Base-by-base conservation (phyloP, 2,888 invertebrate genomes). In the Agonopterix heracliana region DNA sequence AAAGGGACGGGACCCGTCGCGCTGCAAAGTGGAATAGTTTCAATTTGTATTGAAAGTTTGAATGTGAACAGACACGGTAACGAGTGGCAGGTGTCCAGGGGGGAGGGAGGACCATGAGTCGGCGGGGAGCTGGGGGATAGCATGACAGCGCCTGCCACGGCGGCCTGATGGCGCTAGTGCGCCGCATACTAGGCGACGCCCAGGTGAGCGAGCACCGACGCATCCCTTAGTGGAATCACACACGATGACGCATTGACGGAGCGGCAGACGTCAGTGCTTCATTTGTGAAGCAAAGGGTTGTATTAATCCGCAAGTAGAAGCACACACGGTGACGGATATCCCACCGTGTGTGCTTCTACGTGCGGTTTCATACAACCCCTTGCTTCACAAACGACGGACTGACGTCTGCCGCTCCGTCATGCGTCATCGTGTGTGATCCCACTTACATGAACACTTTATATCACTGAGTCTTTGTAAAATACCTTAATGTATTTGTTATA, bases 161-260 rank as follows among this genome's bases (percentile, higher is more conserved):
- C 90, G 90, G 93, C 90, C 92, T 93, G 90, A 93, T 95, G 94
- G 93, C 93, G 89, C 92, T 95, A 89, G 95, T 95, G 93, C 92
- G 94, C 87, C 93, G 93, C 77, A 93, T 95, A 82, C 91, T 95
- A 77, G 92, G 94, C 84, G 95, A 96, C 91, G 95, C 95, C 85
- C 95, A 95, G 92, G 93, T 94, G 81, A 88, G 76, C 12, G 81
- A 88, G 76, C 12, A 26, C 26, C 7, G 26, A 26, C 7, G 7
- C 2, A 26, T 26, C 26, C 26, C 26, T 26, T 1, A 1, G 35
- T 35, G n/a, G 1, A 5, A 5, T 26, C 5, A 14, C 14, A 14
- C 14, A 2, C 2, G 2, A 14, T 14, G 2, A 2, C 14, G 2
- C 14, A 14, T 2, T 14, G 14, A n/a, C n/a, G n/a, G n/a, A n/a